A percentile compares a stretch with the other conserved stretches of the same genome.
Evolutionary conservation across 2,888 invertebrate species (phyloP).

Genomic region (Halocaridina rubra): DNA sequence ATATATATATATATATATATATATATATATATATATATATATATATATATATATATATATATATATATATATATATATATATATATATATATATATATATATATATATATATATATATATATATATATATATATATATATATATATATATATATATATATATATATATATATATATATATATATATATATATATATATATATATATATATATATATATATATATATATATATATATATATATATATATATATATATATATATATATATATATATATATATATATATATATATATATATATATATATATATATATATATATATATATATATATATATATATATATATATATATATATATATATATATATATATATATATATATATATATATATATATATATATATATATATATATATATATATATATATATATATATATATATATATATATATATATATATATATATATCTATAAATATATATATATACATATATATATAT

Average conservation of each 20-base stretch:
- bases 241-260: neutral
- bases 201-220: neutral
- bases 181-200: neutral
- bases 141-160: neutral
- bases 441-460: too few relatives aligned
- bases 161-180: neutral
- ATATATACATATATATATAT: neutral
- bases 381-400: too few relatives aligned
- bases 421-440: too few relatives aligned
- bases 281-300: neutral
- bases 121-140: neutral
- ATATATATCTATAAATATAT: too few relatives aligned
- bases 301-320: neutral
- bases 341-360: neutral
- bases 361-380: neutral
- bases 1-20: too few relatives aligned
- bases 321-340: neutral
- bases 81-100: neutral
- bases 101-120: neutral
- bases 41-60: neutral
- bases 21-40: neutral
- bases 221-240: slow-evolving; percentile 6
- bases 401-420: too few relatives aligned
- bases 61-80: neutral
- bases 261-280: neutral